Evolutionary conservation across 1,140 invertebrate genomes (phyloP), one percentile per base, ranked within the genome.

Genomic region (Lordiphosa stackelbergi): DNA sequence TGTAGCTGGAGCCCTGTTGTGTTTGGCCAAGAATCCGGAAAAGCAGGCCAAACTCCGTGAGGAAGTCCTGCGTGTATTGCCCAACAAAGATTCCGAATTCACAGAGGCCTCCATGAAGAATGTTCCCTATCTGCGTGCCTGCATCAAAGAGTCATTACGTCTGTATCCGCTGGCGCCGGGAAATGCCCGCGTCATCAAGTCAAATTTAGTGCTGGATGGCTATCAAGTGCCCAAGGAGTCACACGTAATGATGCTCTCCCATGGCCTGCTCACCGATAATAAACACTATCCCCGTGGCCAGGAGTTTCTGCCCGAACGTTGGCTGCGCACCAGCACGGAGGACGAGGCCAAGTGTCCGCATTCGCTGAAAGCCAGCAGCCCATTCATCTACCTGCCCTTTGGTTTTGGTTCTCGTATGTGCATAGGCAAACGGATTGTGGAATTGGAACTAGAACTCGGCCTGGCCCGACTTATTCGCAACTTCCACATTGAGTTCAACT

Each of bases 31-130:
- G 49, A 93, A 95, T 88, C 90, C 89, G 3, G 91, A 93, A 4
- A 92, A 93, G 53, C 95, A 97, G 84, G 88, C 90, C 36, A 91
- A 90, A 59, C 88, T 96, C 1, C 91, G 92, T 61, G 73, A 92
- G 47, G 95, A 97, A 89, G 84, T 97, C 1, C 81, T 88, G 41
- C 81, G 75, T 1, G 88, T 90, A 19, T 66, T 92, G n/a, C 89
- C 90, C 7, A 16, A 85, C 4, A 89, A 90, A 69, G 69, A 88
- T 48, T 88, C 89, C 2, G 81, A 88, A 4, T 85, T 93, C 5
- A 92, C 90, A 9, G 86, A 86, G 8, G 86, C 91, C 4, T 85
- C 86, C 5, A 75, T 94, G 37, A 88, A 89, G 45, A 85, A 90
- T 45, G 85, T 92, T 48, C 88, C 88, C 0, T 93, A 93, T 71